Evolutionary conservation across 2,797 vertebrate genomes (phyloP), one percentile per base, ranked within the genome.

Genomic region (Siniperca undulata): DNA sequence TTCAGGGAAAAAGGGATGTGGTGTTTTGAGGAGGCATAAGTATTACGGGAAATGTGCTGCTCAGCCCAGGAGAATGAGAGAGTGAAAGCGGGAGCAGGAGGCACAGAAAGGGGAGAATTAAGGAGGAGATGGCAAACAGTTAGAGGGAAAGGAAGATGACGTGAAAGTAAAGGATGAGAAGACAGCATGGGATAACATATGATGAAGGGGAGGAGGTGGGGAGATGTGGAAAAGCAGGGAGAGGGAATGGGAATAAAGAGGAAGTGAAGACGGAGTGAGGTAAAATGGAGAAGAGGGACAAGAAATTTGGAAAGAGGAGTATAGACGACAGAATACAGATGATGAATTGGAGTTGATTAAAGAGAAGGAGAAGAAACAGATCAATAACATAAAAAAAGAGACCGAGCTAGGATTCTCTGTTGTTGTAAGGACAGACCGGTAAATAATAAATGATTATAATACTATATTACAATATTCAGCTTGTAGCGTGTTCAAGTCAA

Each of bases 21-120:
- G 93, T 94, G 94, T 94, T 95, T 95, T 82, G 90, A 83, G 88
- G 92, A 94, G 88, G 87, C 81, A 90, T 68, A 87, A 89, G 91
- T 87, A 93, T 95, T 94, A 94, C 93, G 86, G 93, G 94, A 95
- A 95, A 95, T 91, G 80, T 92, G 92, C 84, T 86, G 86, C 88
- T 89, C 82, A 74, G 91, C 87, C 84, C 88, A 91, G 91, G 89
- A 92, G 89, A 91, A 92, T 73, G 90, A 89, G 89, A 84, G 81
- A 86, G 84, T 76, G 83, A 88, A 89, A 89, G 83, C 12, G 53
- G 82, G 83, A 90, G 85, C 69, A 77, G 84, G 93, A 92, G 91
- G 91, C 91, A 91, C 92, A 83, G 74, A 91, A 91, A 92, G 79
- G 91, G 91, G 89, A 88, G 89, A 89, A 73, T 60, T 73, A 44